Conservation (phyloP, 1,140 invertebrate genomes). For the Scaptomyza hsui region DNA sequence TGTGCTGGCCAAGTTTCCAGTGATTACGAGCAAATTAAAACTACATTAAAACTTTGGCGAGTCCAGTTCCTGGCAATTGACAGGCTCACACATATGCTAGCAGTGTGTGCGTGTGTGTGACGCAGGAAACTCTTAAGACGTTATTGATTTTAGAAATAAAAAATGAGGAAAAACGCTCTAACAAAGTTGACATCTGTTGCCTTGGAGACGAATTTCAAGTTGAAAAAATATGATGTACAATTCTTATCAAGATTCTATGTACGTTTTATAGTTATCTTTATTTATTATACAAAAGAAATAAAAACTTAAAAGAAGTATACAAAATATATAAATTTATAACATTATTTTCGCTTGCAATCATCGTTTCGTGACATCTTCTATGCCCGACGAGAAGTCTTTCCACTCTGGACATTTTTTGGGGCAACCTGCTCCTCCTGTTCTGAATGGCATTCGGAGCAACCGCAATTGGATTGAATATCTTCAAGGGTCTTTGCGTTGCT, state of each 20-base stretch:
- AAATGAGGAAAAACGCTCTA: conserved; percentile 1
- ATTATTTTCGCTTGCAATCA: too few species aligned
- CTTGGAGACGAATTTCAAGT: not conserved
- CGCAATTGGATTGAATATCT: not conserved
- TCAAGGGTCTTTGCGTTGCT: not conserved
- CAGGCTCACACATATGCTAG: conserved; percentile 30
- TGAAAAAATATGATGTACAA: too few species aligned
- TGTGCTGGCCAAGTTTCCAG: conserved; percentile 57
- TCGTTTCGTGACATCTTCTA: too few species aligned
- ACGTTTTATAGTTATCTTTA: too few species aligned
- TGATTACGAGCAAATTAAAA: conserved; percentile 83
- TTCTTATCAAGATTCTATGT: too few species aligned
- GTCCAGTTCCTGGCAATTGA: conserved; percentile 67
- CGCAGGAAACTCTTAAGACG: conserved; percentile 28
- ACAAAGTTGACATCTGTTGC: conserved; percentile 12
- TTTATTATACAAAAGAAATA: too few species aligned
- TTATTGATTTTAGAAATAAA: conserved; percentile 55
- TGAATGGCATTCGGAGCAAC: conserved; percentile 10
- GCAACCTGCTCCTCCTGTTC: not conserved
- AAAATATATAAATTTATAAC: too few species aligned
- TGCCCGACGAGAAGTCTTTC: too few species aligned
- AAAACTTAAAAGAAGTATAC: too few species aligned
- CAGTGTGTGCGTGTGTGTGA: not conserved
- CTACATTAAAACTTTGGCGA: conserved; percentile 77
- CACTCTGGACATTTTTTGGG: not conserved